Evolutionary conservation across 2,888 invertebrate genomes (phyloP).

Genomic region (Cephalotes varians): DNA sequence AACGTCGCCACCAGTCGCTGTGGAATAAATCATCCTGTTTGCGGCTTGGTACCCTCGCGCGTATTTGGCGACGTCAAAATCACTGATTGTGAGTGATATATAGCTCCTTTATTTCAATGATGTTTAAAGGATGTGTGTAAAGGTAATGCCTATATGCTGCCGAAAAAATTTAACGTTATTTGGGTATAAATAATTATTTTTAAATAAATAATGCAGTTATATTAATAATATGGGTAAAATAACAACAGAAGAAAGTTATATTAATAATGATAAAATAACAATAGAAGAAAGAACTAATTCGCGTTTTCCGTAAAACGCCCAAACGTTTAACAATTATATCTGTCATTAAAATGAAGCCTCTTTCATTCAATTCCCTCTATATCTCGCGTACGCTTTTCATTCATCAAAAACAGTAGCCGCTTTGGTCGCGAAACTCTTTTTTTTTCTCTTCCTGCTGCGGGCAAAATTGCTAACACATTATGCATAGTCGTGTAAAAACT

Average conservation of each 20-base stretch:
- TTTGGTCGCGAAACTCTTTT: background rate
- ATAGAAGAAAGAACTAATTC: background rate
- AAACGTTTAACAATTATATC: background rate
- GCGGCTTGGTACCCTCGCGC: background rate
- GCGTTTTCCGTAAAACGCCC: background rate
- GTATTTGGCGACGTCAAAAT: slow-evolving; percentile 9
- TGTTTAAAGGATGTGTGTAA: no score
- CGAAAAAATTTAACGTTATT: background rate
- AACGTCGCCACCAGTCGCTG: slow-evolving; percentile 51
- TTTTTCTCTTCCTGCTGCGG: background rate
- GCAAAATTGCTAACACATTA: slow-evolving; percentile 32
- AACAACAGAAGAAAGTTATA: background rate
- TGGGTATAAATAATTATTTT: background rate
- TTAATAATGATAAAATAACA: background rate
- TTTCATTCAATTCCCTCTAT: background rate
- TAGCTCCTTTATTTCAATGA: background rate
- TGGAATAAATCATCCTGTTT: slow-evolving; percentile 43
- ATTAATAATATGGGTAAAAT: background rate
- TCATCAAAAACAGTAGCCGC: background rate
- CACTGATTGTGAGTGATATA: background rate
- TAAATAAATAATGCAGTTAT: background rate
- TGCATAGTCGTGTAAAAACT: slow-evolving; percentile 51
- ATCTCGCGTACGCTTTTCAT: background rate
- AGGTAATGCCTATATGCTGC: background rate
- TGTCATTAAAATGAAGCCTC: background rate